Conservation (phyloP, 2,888 invertebrate genomes). For the Epirrhoe alternata region DNA sequence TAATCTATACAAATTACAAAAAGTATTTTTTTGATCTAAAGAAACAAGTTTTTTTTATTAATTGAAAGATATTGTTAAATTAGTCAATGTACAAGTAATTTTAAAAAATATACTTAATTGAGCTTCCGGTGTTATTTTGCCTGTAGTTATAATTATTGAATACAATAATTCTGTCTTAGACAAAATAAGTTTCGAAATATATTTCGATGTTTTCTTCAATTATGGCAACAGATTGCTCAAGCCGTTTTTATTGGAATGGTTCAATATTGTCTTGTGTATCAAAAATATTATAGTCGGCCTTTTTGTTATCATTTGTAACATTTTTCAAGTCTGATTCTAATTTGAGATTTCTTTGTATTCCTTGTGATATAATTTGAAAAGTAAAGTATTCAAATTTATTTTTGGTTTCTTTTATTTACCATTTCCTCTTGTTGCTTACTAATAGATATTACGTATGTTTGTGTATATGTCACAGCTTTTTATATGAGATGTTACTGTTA, state of each 20-base stretch:
- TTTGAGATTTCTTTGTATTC: slow-evolving; percentile 75
- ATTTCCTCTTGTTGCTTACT: slow-evolving; percentile 53
- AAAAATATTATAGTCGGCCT: slow-evolving; percentile 47
- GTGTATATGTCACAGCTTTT: slow-evolving; percentile 69
- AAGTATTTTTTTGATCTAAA: too few relatives aligned
- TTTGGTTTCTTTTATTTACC: slow-evolving; percentile 69
- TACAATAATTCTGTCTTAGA: slow-evolving; percentile 71
- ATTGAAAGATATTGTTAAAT: slow-evolving; percentile 40
- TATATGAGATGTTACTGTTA: slow-evolving; percentile 65
- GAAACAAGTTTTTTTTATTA: slow-evolving; percentile 42
- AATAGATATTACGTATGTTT: slow-evolving; percentile 58
- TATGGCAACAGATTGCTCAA: slow-evolving; percentile 79
- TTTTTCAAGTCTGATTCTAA: slow-evolving; percentile 66
- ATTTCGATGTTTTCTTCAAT: slow-evolving; percentile 64
- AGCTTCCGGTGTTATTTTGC: slow-evolving; percentile 79
- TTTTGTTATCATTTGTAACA: slow-evolving; percentile 55
- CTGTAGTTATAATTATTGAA: slow-evolving; percentile 57
- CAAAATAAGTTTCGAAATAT: slow-evolving; percentile 61
- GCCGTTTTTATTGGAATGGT: slow-evolving; percentile 48
- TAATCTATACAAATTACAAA: too few relatives aligned
- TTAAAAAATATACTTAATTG: slow-evolving; percentile 55
- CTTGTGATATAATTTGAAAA: slow-evolving; percentile 76
- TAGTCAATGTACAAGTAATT: slow-evolving; percentile 45
- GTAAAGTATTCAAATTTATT: slow-evolving; percentile 70
- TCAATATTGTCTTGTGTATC: slow-evolving; percentile 32